These are phyloP conservation scores for Oophaga sylvatica DNA, from an alignment of 2,797 vertebrate genomes.

Conservation along the genomic window DNA sequence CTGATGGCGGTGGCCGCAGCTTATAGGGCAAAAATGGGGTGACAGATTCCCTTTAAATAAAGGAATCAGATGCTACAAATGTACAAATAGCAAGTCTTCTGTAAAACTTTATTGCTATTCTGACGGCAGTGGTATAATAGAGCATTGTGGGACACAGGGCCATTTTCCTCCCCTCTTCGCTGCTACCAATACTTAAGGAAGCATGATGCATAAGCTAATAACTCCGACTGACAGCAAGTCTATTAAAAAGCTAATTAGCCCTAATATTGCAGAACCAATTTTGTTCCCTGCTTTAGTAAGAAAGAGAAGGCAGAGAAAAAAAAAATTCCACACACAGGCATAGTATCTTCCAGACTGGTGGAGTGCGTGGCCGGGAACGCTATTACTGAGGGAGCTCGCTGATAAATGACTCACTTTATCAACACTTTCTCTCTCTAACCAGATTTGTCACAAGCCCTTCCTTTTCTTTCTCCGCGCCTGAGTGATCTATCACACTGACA, in stretches of 20 bases:
- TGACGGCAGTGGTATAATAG: too few relatives aligned
- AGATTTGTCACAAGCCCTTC: conserved; percentile 54
- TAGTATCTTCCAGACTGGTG: conserved; percentile 12
- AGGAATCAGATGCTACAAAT: too few relatives aligned
- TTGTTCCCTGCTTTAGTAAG: conserved; percentile 31
- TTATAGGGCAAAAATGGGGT: too few relatives aligned
- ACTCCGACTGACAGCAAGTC: conserved; percentile 43
- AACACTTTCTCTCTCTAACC: conserved; percentile 60
- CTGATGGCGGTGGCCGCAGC: too few relatives aligned
- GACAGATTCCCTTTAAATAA: too few relatives aligned
- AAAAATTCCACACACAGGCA: neutral
- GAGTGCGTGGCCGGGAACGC: neutral
- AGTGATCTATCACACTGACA: conserved; percentile 67
- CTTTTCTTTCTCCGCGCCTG: conserved; percentile 50
- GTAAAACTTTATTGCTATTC: too few relatives aligned
- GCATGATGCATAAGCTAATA: conserved; percentile 56
- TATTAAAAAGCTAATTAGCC: conserved; percentile 62
- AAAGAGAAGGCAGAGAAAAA: neutral
- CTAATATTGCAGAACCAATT: conserved; percentile 29
- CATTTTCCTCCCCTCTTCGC: neutral
- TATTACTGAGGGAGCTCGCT: conserved; percentile 58
- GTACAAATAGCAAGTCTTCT: too few relatives aligned
- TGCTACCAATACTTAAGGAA: conserved; percentile 12
- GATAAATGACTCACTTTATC: conserved; percentile 65
- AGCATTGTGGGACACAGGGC: neutral